Conservation (phyloP, 2,888 invertebrate genomes). For the Orgyia antiqua region DNA sequence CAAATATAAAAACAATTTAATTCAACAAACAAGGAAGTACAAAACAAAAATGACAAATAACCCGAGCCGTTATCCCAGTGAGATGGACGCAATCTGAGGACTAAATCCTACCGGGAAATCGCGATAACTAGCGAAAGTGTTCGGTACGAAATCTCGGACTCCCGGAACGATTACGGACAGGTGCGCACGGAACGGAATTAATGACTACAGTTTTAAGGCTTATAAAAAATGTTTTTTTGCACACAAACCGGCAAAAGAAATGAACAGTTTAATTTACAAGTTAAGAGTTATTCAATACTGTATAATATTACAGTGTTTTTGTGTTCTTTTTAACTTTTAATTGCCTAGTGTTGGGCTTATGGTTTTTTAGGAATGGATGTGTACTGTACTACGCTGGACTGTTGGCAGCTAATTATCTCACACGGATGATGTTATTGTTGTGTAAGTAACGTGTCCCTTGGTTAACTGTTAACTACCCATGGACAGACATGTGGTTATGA, state of each 20-base stretch:
- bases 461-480: too few species aligned
- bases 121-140: constrained; percentile 32
- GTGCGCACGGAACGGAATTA: constrained; percentile 34
- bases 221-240: constrained; percentile 26
- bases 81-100: constrained; percentile 14
- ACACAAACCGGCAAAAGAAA: constrained; percentile 17
- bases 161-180: constrained; percentile 36
- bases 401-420: too few species aligned
- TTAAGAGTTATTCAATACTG: constrained; percentile 26
- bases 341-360: constrained; percentile 3
- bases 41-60: constrained; percentile 28
- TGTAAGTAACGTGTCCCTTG: too few species aligned
- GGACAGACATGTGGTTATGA: too few species aligned
- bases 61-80: constrained; percentile 12
- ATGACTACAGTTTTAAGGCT: constrained; percentile 28
- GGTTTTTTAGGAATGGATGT: neutral
- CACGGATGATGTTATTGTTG: neutral
- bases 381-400: neutral
- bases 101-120: constrained; percentile 24
- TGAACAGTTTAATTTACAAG: constrained; percentile 25
- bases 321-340: constrained; percentile 18
- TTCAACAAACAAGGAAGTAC: constrained; percentile 5
- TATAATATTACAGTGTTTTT: constrained; percentile 23
- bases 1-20: neutral
- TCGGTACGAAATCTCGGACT: constrained; percentile 26